These are phyloP conservation scores for Venusia cambrica DNA, from an alignment of 2,888 invertebrate species.

Conservation along the genomic window DNA sequence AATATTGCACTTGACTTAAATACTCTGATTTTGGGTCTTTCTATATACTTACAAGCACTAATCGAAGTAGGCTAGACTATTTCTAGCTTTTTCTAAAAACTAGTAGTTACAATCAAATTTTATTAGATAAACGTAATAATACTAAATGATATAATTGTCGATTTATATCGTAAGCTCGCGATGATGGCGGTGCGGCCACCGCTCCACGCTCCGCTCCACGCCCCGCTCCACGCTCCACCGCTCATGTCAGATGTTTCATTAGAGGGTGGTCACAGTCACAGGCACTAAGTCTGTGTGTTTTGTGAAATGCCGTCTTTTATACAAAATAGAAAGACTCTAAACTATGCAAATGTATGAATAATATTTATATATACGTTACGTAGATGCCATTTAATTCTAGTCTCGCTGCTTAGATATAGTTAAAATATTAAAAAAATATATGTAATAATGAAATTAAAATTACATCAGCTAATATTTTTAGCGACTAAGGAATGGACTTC, in stretches of 20 bases:
- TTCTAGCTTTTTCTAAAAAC: slow-evolving; percentile 10
- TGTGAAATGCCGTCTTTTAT: too few relatives aligned
- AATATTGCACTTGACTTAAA: slow-evolving; percentile 27
- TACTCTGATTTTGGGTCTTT: slow-evolving; percentile 26
- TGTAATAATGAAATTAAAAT: slow-evolving; percentile 54
- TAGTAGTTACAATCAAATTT: too few relatives aligned
- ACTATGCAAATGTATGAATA: slow-evolving; percentile 31
- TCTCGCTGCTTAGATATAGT: slow-evolving; percentile 66
- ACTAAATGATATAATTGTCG: too few relatives aligned
- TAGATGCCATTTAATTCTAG: slow-evolving; percentile 75
- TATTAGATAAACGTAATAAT: too few relatives aligned
- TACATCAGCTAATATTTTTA: slow-evolving; percentile 46
- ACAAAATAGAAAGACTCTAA: slow-evolving; percentile 25
- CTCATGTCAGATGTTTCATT: too few relatives aligned
- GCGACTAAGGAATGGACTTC: slow-evolving; percentile 50
- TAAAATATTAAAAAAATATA: slow-evolving; percentile 42
- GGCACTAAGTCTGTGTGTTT: too few relatives aligned
- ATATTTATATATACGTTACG: slow-evolving; percentile 52
- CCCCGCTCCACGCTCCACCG: too few relatives aligned
- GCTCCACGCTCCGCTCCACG: too few relatives aligned
- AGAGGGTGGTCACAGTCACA: too few relatives aligned
- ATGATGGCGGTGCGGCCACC: too few relatives aligned
- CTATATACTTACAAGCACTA: slow-evolving; percentile 14
- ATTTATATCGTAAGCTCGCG: too few relatives aligned
- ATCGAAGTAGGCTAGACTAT: slow-evolving; percentile 10